These are phyloP conservation scores for Cettia cetti DNA, from an alignment of 2,113 vertebrate species.

Conservation along the genomic window DNA sequence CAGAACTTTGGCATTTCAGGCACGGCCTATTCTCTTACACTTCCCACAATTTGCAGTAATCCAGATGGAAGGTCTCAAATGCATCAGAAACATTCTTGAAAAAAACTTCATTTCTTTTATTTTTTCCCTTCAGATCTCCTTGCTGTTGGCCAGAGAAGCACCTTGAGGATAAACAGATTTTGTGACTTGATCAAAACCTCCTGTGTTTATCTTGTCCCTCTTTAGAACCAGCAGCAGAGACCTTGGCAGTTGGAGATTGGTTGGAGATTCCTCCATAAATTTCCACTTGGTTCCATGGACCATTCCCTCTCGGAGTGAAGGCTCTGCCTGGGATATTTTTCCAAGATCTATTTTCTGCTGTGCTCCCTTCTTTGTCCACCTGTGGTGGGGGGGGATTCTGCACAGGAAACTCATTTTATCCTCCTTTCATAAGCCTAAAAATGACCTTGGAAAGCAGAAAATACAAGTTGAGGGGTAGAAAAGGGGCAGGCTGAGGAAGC, in stretches of 20 bases:
- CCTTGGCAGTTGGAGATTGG: neutral
- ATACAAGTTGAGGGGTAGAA: neutral
- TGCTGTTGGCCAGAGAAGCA: neutral
- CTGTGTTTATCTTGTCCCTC: neutral
- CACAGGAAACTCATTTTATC: neutral
- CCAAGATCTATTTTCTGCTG: neutral
- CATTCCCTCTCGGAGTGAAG: neutral
- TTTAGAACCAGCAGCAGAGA: neutral
- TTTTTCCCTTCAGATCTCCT: neutral
- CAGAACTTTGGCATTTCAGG: neutral
- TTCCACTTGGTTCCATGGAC: neutral
- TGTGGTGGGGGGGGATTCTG: neutral
- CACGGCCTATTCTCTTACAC: neutral
- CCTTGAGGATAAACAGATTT: neutral
- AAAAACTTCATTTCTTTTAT: fast-evolving
- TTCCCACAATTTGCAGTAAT: neutral
- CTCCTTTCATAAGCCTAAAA: fast-evolving
- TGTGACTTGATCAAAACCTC: neutral
- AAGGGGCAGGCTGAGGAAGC: neutral
- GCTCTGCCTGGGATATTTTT: neutral
- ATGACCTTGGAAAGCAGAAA: neutral
- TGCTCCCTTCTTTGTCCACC: neutral
- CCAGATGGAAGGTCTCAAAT: neutral
- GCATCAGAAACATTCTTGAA: neutral
- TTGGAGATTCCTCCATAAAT: neutral